Conservation (phyloP, 2,888 invertebrate species). For the Drosophila robusta region DNA sequence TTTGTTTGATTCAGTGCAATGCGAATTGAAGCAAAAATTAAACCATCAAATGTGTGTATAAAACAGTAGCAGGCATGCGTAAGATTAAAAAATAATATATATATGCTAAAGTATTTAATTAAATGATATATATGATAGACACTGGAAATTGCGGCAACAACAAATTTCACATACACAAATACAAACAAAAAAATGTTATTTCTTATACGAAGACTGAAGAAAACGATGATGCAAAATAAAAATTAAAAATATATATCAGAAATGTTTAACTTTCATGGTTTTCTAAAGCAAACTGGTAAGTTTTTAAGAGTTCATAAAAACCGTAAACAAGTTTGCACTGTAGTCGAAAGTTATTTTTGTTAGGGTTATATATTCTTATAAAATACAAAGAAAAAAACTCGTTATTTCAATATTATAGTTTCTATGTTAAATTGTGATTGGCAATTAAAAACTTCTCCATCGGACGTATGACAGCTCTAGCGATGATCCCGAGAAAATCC, state of each 20-base stretch:
- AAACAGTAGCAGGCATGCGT: slow-evolving; percentile 32
- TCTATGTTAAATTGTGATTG: too few relatives aligned
- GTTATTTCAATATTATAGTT: too few relatives aligned
- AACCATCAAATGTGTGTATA: slow-evolving; percentile 47
- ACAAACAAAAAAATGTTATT: slow-evolving; percentile 81
- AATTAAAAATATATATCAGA: slow-evolving; percentile 34
- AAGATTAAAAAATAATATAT: slow-evolving; percentile 43
- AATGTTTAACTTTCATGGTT: neutral
- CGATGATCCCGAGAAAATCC: neutral
- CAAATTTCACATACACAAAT: slow-evolving; percentile 54
- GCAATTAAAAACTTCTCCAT: neutral
- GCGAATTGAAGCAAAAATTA: slow-evolving; percentile 30
- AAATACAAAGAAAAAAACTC: too few relatives aligned
- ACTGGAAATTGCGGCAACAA: slow-evolving; percentile 48
- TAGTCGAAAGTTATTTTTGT: too few relatives aligned
- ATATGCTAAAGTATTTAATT: slow-evolving; percentile 60
- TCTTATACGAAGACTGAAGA: slow-evolving; percentile 85
- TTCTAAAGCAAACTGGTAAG: neutral
- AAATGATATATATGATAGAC: slow-evolving; percentile 33
- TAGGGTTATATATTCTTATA: too few relatives aligned
- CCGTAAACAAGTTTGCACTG: too few relatives aligned
- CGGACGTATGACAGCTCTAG: neutral
- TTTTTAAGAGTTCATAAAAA: too few relatives aligned
- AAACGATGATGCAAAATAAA: slow-evolving; percentile 79
- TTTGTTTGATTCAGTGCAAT: slow-evolving; percentile 33